These are phyloP conservation scores for Penaeus monodon DNA, from an alignment of 2,888 invertebrate genomes.

Conservation along the genomic window DNA sequence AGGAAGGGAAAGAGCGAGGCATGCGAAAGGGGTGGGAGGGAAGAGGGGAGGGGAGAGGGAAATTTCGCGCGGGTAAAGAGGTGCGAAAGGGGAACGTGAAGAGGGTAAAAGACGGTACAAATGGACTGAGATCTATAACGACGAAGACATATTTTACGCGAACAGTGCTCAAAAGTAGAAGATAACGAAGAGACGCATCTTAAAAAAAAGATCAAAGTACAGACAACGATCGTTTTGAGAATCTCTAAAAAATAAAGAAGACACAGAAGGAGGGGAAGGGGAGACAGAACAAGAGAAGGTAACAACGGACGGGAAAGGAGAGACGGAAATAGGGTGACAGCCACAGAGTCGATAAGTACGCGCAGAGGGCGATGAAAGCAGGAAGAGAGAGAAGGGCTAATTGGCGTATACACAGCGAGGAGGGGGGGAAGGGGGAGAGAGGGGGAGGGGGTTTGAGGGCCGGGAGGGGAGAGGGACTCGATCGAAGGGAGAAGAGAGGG, in stretches of 20 bases:
- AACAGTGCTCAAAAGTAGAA: not conserved
- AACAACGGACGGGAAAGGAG: not conserved
- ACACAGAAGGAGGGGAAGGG: not conserved
- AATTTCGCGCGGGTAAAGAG: no score
- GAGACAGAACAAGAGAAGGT: no score
- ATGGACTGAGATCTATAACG: no score
- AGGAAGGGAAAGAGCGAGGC: not conserved
- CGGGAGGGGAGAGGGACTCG: not conserved
- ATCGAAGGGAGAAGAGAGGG: not conserved
- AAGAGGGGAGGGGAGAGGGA: no score
- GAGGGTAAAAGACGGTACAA: no score
- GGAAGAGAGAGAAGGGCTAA: constrained; percentile 27
- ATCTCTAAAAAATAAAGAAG: not conserved
- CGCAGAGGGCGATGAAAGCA: constrained; percentile 36
- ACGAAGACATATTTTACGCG: no score
- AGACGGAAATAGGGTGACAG: not conserved
- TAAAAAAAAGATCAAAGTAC: no score
- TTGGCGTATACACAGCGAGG: constrained; percentile 6
- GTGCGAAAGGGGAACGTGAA: no score
- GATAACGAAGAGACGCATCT: not conserved
- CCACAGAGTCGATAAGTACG: constrained; percentile 9
- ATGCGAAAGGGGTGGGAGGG: no score
- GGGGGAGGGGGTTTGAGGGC: not conserved
- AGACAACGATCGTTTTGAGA: no score
- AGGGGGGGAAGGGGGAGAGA: not conserved